Evolutionary conservation across 2,113 vertebrate genomes (phyloP).

Genomic region (Tautogolabrus adspersus): DNA sequence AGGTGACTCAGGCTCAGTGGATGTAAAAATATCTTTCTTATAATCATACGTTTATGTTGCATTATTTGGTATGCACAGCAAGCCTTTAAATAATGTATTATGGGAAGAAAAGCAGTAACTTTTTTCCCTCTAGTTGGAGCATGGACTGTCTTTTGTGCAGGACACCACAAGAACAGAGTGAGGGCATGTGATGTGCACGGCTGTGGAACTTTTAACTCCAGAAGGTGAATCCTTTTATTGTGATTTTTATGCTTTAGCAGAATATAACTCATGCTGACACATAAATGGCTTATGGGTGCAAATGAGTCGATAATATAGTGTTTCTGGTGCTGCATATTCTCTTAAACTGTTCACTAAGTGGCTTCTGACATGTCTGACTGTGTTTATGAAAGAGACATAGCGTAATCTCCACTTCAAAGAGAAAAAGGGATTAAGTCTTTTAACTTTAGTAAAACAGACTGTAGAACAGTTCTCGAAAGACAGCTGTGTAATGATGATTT

Average conservation of each 20-base stretch:
- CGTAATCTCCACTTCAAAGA: neutral
- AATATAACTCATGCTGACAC: constrained; percentile 15
- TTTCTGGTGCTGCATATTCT: constrained; percentile 1
- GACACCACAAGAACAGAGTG: constrained; percentile 76
- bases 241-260: neutral
- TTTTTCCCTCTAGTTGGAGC: constrained; percentile 42
- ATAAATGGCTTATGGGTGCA: neutral
- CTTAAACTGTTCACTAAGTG: neutral
- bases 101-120: neutral
- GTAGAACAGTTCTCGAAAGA: neutral
- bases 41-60: neutral
- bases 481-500: neutral
- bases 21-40: constrained; percentile 12
- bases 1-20: constrained; percentile 34
- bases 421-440: neutral
- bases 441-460: neutral
- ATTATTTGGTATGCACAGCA: constrained; percentile 11
- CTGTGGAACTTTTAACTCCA: constrained; percentile 73
- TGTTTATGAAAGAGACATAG: neutral
- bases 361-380: neutral
- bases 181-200: constrained; percentile 70
- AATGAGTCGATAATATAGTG: neutral
- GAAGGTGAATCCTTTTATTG: constrained; percentile 56
- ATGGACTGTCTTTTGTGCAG: constrained; percentile 70
- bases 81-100: neutral